Evolutionary conservation across 2,888 invertebrate genomes (phyloP), one percentile per base, ranked within the genome.

Genomic region (Slavum lentiscoides): DNA sequence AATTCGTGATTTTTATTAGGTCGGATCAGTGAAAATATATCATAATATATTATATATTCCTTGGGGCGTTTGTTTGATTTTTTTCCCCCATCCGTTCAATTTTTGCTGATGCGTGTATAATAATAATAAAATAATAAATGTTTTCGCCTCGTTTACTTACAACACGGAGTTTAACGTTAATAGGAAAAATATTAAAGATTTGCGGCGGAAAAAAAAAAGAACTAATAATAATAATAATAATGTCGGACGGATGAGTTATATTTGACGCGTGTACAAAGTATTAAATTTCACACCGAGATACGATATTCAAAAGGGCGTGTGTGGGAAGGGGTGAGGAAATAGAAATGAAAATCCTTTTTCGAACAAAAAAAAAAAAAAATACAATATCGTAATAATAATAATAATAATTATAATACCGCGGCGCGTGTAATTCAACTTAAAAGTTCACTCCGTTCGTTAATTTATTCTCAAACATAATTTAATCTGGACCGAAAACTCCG

Each of bases 181-280:
- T 74, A 62, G 62, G 62, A 74, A 74, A 62, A 74, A 62, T 62
- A 74, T 74, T 62, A 64, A 74, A 62, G 49, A 19, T 30, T 55
- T 15, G 55, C 15, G n/a, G 49, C 8, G 23, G 53, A 53, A 53
- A 68, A 53, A 74, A 23, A 39, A 58, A 30, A 49, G 17, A 68
- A 62, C 62, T 49, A 30, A 30, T 30, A 30, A 30, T 30, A 30
- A 30, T 30, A 30, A 30, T 30, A 49, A 62, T 53, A 74, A 74
- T 62, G n/a, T 74, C 74, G 49, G 74, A 53, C 30, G 62, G 74
- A 62, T 37, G 74, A 62, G 62, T 74, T 74, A 62, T 74, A 53
- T 74, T 62, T 74, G 74, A 74, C 74, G 30, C 30, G 74, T 74
- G 62, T 74, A 74, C 49, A 74, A 62, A 74, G 49, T 74, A 74